Percentiles rank a stretch among this genome's conserved stretches.
phyloP scores from a whole-genome alignment of 2,113 vertebrate genomes.

The Oreochromis aureus region DNA sequence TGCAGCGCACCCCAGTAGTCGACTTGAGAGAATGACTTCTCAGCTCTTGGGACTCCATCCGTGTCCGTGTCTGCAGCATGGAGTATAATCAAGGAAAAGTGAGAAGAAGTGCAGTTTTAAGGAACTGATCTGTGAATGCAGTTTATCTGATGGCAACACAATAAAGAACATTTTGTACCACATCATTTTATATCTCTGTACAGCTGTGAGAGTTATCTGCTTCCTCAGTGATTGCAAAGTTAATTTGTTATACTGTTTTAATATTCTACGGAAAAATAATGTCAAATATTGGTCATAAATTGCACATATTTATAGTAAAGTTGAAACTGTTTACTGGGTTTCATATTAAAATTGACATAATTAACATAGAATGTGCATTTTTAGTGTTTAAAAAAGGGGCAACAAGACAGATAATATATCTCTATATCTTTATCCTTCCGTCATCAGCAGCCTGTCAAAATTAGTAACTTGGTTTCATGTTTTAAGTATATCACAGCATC shows the following conservation, averaged over 20 bases:
- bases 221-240: not conserved
- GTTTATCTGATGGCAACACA: not conserved
- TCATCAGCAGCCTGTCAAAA: not conserved
- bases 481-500: not conserved
- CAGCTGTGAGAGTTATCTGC: not conserved
- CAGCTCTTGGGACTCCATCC: not conserved
- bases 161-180: not conserved
- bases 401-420: not conserved
- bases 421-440: not conserved
- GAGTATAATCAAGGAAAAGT: not conserved
- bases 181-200: not conserved
- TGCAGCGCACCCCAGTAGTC: not conserved
- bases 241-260: not conserved
- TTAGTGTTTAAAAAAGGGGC: not conserved
- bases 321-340: not conserved
- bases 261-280: not conserved
- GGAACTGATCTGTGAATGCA: not conserved
- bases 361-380: not conserved
- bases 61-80: not conserved
- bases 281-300: not conserved
- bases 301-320: not conserved
- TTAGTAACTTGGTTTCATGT: not conserved
- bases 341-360: not conserved
- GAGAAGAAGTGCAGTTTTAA: not conserved
- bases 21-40: not conserved